Base-by-base conservation (phyloP, 2,797 vertebrate species). In the Brotula barbata region DNA sequence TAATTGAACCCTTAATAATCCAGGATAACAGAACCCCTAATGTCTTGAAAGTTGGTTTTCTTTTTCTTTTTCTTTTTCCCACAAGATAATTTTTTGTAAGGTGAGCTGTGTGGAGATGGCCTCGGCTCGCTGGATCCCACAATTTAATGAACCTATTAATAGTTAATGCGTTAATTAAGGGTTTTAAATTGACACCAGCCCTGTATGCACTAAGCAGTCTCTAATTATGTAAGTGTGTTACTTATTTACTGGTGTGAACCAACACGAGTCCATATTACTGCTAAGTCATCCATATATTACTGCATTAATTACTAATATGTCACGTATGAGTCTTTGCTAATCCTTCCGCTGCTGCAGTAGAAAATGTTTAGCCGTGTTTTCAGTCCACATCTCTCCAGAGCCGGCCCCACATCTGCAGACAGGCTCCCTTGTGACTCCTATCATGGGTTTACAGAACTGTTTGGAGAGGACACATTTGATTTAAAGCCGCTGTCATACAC, bases 401-500 rank as follows among this genome's bases (percentile, higher is more conserved):
- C 52, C 6, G 8, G 54, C 54, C 23, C 40, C 64, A 85, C 71
- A 73, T 83, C 75, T 80, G 61, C 75, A 60, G 59, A 58, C 71
- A 22, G 57, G 67, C 49, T 80, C 75, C 77, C 71, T 46, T 53
- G 74, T 40, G 74, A 80, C 71, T 75, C 54, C 62, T 77, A 69
- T 80, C 73, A 67, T 71, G 60, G 70, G 76, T 64, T 68, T 81
- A 82, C 62, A 55, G 71, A 39, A 75, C 73, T 61, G 84, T 80
- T 77, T 71, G 68, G 37, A 71, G 63, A 56, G 12, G 57, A 62
- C 61, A 21, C 59, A 58, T 83, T 85, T 86, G 83, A 88, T 87
- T 87, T 85, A 88, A 82, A 79, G 75, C 65, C 67, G 75, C 75
- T 77, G 73, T 83, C 77, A 74, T 62, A 70, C 56, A 67, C 59